Conservation (phyloP, 2,797 vertebrate species). For the Paguma larvata region DNA sequence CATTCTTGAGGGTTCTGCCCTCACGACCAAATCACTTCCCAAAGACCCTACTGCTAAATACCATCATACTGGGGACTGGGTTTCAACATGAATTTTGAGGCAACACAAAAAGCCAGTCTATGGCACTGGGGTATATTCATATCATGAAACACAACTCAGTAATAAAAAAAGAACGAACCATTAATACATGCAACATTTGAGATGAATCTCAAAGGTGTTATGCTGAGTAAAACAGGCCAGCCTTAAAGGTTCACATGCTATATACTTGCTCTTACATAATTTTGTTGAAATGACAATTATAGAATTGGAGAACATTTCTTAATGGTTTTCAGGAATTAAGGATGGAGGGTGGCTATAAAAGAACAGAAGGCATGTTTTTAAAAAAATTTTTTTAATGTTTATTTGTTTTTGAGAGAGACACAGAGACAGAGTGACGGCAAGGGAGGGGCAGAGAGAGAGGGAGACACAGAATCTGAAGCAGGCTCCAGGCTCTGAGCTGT, state of each 20-base stretch:
- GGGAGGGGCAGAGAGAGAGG: no score
- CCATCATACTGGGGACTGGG: neutral
- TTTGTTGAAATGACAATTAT: neutral
- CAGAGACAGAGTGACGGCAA: no score
- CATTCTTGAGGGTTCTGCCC: neutral
- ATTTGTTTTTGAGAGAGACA: no score
- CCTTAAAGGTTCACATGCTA: neutral
- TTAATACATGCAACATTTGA: neutral
- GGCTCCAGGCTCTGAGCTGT: no score
- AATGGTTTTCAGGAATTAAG: neutral
- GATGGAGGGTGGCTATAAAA: neutral
- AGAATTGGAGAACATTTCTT: neutral
- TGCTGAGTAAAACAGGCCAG: neutral
- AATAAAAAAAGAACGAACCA: neutral
- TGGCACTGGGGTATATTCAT: neutral
- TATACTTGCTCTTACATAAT: neutral
- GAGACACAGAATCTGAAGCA: no score
- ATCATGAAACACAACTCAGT: neutral
- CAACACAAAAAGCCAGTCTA: neutral
- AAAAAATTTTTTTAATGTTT: no score
- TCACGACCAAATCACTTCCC: neutral
- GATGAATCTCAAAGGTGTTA: neutral
- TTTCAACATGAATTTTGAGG: neutral
- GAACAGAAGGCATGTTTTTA: neutral
- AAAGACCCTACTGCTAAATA: neutral